A percentile compares a stretch with the other conserved stretches of the same genome.
Conservation (phyloP, 2,113 vertebrate genomes). For the Cyprinodon brontotheroides region DNA sequence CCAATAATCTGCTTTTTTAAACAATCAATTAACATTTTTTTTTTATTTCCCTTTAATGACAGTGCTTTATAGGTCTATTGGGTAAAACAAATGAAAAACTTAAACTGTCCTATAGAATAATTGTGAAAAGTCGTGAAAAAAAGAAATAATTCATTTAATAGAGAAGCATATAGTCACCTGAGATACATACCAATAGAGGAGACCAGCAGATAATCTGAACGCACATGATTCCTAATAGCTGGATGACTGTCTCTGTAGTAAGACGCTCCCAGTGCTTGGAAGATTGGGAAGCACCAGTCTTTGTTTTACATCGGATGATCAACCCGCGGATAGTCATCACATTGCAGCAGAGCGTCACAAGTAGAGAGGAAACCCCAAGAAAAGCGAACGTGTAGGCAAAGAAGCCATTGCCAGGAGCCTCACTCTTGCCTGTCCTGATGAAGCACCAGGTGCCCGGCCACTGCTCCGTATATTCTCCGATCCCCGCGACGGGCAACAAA, state of each 20-base stretch:
- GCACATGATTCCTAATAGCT: constrained; percentile 94
- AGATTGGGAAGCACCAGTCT: constrained; percentile 74
- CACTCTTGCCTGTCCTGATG: constrained; percentile 81
- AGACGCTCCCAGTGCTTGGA: constrained; percentile 91
- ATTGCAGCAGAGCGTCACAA: constrained; percentile 89
- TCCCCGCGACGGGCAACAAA: constrained; percentile 85
- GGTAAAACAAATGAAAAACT: no score
- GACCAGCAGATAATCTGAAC: constrained; percentile 93
- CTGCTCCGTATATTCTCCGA: constrained; percentile 88
- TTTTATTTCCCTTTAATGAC: no score
- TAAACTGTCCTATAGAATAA: no score
- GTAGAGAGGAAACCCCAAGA: constrained; percentile 86
- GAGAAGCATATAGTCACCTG: not conserved
- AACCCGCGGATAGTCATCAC: constrained; percentile 89
- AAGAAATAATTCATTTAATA: no score
- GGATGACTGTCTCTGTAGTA: constrained; percentile 90
- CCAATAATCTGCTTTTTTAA: not conserved
- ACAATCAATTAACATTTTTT: no score
- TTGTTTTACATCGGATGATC: constrained; percentile 85
- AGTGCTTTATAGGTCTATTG: no score
- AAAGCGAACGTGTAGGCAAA: constrained; percentile 88
- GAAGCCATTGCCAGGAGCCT: constrained; percentile 75
- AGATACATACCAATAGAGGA: constrained; percentile 89
- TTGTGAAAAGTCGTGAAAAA: no score
- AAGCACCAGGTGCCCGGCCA: constrained; percentile 99